Evolutionary conservation across 2,797 vertebrate species (phyloP).

Genomic region (Denticeps clupeoides): DNA sequence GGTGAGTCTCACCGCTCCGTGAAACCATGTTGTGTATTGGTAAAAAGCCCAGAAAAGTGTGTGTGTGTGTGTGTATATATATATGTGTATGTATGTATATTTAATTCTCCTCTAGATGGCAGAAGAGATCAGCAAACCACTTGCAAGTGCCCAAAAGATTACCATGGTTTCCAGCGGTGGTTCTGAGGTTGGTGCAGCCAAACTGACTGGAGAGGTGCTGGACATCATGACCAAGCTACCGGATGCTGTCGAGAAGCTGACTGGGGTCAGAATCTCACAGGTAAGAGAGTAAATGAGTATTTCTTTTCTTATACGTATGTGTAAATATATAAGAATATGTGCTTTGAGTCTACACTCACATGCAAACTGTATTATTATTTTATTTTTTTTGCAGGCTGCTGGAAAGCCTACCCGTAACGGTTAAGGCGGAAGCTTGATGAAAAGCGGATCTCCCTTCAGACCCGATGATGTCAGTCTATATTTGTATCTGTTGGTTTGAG

Average conservation of each 20-base stretch:
- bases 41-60: neutral
- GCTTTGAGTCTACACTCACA: no score
- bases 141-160: conserved; percentile 64
- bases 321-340: no score
- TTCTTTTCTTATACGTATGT: no score
- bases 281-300: conserved; percentile 43
- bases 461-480: neutral
- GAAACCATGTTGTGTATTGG: no score
- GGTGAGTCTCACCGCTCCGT: no score
- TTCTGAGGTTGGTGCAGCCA: conserved; percentile 71
- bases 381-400: conserved; percentile 32
- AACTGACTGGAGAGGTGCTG: conserved; percentile 77
- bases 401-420: conserved; percentile 26
- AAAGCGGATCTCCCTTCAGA: neutral
- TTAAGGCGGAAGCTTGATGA: conserved; percentile 22
- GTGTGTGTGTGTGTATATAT: neutral
- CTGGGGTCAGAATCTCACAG: conserved; percentile 75
- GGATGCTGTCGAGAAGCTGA: conserved; percentile 68
- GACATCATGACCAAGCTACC: conserved; percentile 80
- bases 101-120: conserved; percentile 59
- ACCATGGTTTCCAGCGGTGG: conserved; percentile 81
- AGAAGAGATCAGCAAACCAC: conserved; percentile 77
- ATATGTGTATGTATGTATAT: neutral
- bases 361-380: neutral
- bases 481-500: no score